Evolutionary conservation across 2,888 invertebrate species (phyloP).

Genomic region (Emmelina monodactyla): DNA sequence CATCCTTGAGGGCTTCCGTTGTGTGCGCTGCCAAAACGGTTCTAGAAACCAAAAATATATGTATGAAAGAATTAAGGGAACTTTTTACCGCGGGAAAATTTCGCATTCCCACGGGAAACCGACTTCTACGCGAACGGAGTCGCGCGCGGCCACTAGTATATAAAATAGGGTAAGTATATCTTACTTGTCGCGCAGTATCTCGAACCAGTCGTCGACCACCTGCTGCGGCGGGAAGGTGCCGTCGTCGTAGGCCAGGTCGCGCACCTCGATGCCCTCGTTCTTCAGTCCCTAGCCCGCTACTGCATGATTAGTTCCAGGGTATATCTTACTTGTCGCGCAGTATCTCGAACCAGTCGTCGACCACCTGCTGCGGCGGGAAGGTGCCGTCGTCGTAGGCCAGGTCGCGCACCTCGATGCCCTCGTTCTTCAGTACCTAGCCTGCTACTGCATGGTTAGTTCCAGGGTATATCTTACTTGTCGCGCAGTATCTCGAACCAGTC

Average conservation of each 20-base stretch:
- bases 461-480: constrained; percentile 77
- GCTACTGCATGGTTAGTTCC: too few species aligned
- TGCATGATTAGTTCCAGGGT: too few species aligned
- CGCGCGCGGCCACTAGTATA: too few species aligned
- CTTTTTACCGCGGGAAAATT: too few species aligned
- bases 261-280: constrained; percentile 88
- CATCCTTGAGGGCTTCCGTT: too few species aligned
- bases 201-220: constrained; percentile 96
- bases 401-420: constrained; percentile 93
- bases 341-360: constrained; percentile 96
- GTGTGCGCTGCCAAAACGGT: too few species aligned
- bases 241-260: constrained; percentile 96
- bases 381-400: constrained; percentile 97
- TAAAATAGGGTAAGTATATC: too few species aligned
- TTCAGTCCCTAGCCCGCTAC: too few species aligned
- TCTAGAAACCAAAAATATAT: too few species aligned
- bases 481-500: constrained; percentile 96
- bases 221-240: constrained; percentile 88
- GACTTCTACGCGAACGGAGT: too few species aligned
- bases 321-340: constrained; percentile 82
- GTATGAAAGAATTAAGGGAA: too few species aligned
- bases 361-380: constrained; percentile 84
- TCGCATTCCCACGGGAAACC: too few species aligned
- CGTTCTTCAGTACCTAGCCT: constrained; percentile 83
- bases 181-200: constrained; percentile 83